phyloP scores from a whole-genome alignment of 2,888 invertebrate species.

The Sarcophaga variegata region DNA sequence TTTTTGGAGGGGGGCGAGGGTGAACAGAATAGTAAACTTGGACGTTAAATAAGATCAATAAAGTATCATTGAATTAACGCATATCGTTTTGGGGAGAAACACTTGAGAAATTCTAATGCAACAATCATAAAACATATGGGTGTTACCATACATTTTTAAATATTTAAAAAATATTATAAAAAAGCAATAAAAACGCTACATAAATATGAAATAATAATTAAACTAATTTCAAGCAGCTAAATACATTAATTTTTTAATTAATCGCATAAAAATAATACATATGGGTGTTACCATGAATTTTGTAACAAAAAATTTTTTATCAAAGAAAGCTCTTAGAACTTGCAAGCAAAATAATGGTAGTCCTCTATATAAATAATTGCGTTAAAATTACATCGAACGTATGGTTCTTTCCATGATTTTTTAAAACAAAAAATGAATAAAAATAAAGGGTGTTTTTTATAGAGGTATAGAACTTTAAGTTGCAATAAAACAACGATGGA shows the following conservation, averaged over 20 bases:
- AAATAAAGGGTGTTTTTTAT: too few species aligned
- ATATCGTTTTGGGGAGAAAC: slow-evolving; percentile 4
- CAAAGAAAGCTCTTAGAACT: too few species aligned
- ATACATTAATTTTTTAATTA: background rate
- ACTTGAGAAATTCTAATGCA: slow-evolving; percentile 1
- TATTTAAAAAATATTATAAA: background rate
- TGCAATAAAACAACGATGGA: too few species aligned
- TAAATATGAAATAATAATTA: background rate
- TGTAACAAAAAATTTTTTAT: too few species aligned
- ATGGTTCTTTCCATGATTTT: too few species aligned
- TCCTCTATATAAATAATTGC: too few species aligned
- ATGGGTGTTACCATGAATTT: too few species aligned
- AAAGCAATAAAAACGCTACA: background rate
- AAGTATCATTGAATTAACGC: slow-evolving; percentile 50
- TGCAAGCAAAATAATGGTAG: too few species aligned
- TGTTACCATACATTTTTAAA: background rate
- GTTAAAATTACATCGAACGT: too few species aligned
- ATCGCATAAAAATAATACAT: too few species aligned
- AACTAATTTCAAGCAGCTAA: background rate
- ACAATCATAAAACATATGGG: background rate
- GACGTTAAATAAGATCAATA: slow-evolving; percentile 33
- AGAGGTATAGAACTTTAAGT: too few species aligned
- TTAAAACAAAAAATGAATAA: too few species aligned
- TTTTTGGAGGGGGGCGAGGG: background rate
- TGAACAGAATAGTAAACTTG: background rate